Evolutionary conservation across 2,113 vertebrate genomes (phyloP).

Genomic region (Amia ocellicauda): DNA sequence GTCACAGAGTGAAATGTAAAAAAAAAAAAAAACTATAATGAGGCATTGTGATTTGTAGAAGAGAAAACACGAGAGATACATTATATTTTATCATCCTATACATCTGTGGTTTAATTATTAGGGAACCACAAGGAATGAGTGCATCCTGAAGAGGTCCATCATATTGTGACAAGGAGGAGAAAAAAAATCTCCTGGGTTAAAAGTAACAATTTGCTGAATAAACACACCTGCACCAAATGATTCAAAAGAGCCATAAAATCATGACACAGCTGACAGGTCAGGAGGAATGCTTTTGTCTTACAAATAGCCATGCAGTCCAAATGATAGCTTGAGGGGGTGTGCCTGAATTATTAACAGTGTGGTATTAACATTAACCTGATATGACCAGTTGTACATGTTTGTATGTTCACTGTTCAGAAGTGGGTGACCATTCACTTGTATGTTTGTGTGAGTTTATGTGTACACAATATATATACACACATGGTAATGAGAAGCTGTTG

Average conservation of each 20-base stretch:
- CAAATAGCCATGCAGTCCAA: slow-evolving; percentile 38
- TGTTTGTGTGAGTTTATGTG: too few species aligned
- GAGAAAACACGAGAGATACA: background rate
- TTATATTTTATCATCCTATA: background rate
- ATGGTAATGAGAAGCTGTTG: too few species aligned
- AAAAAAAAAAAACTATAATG: too few species aligned
- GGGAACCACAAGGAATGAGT: slow-evolving; percentile 2
- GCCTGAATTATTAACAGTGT: slow-evolving; percentile 44
- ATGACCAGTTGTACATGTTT: slow-evolving; percentile 36
- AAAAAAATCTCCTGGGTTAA: slow-evolving; percentile 10
- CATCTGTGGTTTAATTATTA: background rate
- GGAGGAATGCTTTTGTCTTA: slow-evolving; percentile 33
- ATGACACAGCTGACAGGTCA: slow-evolving; percentile 24
- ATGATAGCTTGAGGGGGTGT: slow-evolving; percentile 36
- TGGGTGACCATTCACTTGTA: too few species aligned
- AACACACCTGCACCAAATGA: slow-evolving; percentile 42
- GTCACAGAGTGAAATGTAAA: too few species aligned
- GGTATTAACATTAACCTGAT: slow-evolving; percentile 53
- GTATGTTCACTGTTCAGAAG: too few species aligned
- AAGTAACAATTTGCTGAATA: slow-evolving; percentile 27
- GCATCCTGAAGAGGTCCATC: background rate
- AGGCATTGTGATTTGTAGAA: background rate
- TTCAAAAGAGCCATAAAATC: slow-evolving; percentile 30
- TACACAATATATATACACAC: too few species aligned
- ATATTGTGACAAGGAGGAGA: slow-evolving; percentile 8